These are phyloP conservation scores for Dryas iulia DNA, from an alignment of 1,140 invertebrate species.

Conservation along the genomic window DNA sequence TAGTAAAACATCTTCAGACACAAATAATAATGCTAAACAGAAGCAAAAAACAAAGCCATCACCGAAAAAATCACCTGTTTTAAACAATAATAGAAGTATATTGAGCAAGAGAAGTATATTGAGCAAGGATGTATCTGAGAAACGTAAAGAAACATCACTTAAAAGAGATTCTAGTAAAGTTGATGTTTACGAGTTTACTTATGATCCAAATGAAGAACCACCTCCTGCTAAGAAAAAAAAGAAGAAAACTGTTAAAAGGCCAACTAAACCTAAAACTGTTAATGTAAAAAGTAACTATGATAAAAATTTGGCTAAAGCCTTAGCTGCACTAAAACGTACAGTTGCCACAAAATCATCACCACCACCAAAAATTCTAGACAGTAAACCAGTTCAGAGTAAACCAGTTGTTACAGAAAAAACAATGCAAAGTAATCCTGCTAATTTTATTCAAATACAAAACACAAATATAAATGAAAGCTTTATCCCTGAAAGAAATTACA, in stretches of 20 bases:
- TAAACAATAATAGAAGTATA: neutral
- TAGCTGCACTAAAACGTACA: conserved; percentile 54
- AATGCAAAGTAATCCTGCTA: neutral
- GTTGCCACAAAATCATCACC: conserved; percentile 29
- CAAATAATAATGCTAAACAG: conserved; percentile 52
- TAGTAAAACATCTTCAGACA: conserved; percentile 33
- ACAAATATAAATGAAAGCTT: conserved; percentile 16
- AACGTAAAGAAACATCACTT: conserved; percentile 40
- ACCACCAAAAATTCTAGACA: neutral
- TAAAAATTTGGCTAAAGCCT: conserved; percentile 58
- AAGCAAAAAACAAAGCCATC: conserved; percentile 16
- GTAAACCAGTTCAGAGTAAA: neutral
- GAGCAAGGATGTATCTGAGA: neutral
- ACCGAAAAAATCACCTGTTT: conserved; percentile 8
- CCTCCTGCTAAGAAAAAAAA: conserved; percentile 62
- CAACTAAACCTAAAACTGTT: conserved; percentile 48
- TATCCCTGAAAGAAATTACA: conserved; percentile 40
- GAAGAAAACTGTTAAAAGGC: conserved; percentile 47
- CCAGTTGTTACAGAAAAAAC: neutral
- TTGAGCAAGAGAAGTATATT: neutral
- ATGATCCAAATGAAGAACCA: conserved; percentile 69
- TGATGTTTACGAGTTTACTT: conserved; percentile 73
- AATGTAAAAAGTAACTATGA: conserved; percentile 61
- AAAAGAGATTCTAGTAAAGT: conserved; percentile 49
- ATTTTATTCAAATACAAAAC: neutral